Conservation (phyloP, 2,113 vertebrate genomes). For the Otus sunia region DNA sequence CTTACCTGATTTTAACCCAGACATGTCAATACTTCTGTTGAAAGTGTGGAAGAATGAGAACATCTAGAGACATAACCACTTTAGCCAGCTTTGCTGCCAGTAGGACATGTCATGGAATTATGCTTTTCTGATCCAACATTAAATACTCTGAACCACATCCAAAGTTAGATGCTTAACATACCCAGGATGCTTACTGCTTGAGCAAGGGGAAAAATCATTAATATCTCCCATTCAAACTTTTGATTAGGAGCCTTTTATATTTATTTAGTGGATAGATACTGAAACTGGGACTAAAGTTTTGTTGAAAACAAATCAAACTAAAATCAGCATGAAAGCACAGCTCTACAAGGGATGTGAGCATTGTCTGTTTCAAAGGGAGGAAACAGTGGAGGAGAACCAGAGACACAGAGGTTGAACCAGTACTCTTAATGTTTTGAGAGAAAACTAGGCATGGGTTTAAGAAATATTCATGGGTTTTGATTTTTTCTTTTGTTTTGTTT, state of each 20-base stretch:
- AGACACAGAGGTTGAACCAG: neutral
- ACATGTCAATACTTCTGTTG: neutral
- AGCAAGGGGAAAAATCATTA: neutral
- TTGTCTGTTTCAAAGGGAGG: neutral
- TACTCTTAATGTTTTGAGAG: neutral
- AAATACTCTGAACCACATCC: neutral
- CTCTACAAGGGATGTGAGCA: neutral
- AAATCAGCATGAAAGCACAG: neutral
- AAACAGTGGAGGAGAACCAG: neutral
- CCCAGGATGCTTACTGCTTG: neutral
- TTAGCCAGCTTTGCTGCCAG: neutral
- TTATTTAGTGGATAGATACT: neutral
- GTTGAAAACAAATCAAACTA: neutral
- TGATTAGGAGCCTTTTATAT: neutral
- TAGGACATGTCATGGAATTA: neutral
- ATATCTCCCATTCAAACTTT: neutral
- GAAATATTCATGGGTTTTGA: neutral
- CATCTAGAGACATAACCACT: neutral
- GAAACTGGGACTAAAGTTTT: neutral
- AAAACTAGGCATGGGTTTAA: neutral
- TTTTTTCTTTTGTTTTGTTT: neutral
- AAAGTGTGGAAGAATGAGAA: neutral
- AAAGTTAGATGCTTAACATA: neutral
- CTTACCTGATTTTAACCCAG: neutral
- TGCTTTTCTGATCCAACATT: neutral